Percentiles rank a stretch among this genome's conserved stretches.
Evolutionary conservation across 2,797 vertebrate genomes (phyloP).

Genomic region (Steatocranus sp.): DNA sequence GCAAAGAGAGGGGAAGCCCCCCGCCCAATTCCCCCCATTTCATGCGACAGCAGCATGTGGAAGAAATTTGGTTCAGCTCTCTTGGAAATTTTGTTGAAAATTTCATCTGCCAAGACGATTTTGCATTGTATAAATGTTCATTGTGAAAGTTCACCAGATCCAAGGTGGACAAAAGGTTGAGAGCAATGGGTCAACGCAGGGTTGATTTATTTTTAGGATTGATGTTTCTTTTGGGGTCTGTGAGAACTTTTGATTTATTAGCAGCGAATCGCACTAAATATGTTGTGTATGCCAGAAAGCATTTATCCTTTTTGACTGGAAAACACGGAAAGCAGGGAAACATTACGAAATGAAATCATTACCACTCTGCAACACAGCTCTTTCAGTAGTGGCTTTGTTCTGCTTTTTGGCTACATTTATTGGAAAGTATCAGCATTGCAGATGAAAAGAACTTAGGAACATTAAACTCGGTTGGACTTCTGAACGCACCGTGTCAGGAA

Average conservation of each 20-base stretch:
- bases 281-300: background rate
- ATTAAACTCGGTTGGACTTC: background rate
- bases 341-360: constrained; percentile 6
- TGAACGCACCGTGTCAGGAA: background rate
- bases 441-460: background rate
- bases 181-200: constrained; percentile 13
- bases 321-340: constrained; percentile 23
- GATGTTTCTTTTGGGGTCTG: constrained; percentile 12
- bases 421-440: background rate
- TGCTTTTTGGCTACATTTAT: constrained; percentile 3
- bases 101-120: constrained; percentile 53
- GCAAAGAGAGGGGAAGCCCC: background rate
- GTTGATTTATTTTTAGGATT: constrained; percentile 6
- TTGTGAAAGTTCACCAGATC: background rate
- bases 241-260: constrained; percentile 28
- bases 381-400: background rate
- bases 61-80: constrained; percentile 59
- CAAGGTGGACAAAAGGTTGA: constrained; percentile 14
- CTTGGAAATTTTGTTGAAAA: constrained; percentile 52
- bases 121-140: constrained; percentile 22
- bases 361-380: background rate
- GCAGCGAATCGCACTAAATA: constrained; percentile 3
- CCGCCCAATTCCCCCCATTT: background rate
- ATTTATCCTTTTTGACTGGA: constrained; percentile 30
- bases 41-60: constrained; percentile 53